Evolutionary conservation across 2,888 invertebrate genomes (phyloP).

Genomic region (Toxonevra muliebris): DNA sequence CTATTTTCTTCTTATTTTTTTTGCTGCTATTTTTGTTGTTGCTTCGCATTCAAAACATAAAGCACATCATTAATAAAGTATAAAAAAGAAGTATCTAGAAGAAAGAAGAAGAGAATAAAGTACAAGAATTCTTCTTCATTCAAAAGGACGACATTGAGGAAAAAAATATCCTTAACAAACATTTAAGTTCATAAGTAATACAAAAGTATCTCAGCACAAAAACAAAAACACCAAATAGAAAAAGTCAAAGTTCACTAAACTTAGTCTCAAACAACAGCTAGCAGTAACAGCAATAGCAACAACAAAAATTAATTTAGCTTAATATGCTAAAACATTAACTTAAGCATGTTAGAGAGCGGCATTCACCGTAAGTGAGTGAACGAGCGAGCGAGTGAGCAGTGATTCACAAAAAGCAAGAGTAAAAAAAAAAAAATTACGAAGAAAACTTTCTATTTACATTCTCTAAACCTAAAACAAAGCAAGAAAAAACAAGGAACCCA

Average conservation of each 20-base stretch:
- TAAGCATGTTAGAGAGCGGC: background rate
- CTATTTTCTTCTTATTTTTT: background rate
- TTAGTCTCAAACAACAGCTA: too few species aligned
- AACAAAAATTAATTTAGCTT: constrained; percentile 19
- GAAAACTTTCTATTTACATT: background rate
- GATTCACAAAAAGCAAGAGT: background rate
- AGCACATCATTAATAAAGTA: constrained; percentile 6
- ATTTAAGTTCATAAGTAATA: background rate
- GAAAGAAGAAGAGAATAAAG: too few species aligned
- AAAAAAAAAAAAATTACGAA: constrained; percentile 8
- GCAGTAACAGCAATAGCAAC: constrained; percentile 9
- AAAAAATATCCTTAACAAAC: background rate
- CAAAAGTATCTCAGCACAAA: background rate
- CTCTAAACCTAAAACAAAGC: constrained; percentile 12
- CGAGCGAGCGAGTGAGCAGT: too few species aligned
- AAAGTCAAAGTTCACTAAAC: constrained; percentile 41
- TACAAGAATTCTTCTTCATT: too few species aligned
- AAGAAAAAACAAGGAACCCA: constrained; percentile 23
- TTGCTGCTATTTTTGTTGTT: too few species aligned
- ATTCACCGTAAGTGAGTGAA: too few species aligned
- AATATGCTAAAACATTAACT: background rate
- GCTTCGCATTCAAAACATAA: background rate
- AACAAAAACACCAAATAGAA: constrained; percentile 7
- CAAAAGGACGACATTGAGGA: too few species aligned
- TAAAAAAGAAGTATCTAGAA: background rate